Evolutionary conservation across 2,797 vertebrate species (phyloP).

Genomic region (Arnoldichthys spilopterus): DNA sequence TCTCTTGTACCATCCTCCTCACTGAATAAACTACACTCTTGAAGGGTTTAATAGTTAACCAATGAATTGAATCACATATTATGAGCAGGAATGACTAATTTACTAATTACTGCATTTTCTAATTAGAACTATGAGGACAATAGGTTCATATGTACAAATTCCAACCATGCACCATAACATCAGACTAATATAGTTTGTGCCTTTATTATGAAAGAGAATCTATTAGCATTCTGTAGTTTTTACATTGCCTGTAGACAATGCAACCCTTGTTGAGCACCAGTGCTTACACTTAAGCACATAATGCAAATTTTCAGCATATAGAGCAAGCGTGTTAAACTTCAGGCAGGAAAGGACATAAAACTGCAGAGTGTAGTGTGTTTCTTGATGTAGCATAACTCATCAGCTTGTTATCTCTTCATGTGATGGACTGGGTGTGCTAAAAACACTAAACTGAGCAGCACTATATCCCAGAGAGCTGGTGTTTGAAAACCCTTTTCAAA

Average conservation of each 20-base stretch:
- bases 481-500: neutral
- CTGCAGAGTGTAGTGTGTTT: neutral
- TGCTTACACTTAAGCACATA: neutral
- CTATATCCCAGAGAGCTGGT: neutral
- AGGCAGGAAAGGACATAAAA: neutral
- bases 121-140: too few relatives aligned
- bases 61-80: too few relatives aligned
- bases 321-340: neutral
- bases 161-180: too few relatives aligned
- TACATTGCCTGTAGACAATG: too few relatives aligned
- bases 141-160: too few relatives aligned
- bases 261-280: neutral
- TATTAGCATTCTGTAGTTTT: neutral
- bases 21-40: neutral
- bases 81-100: neutral
- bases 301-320: neutral
- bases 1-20: too few relatives aligned
- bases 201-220: too few relatives aligned
- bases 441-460: neutral
- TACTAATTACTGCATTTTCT: neutral
- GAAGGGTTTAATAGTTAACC: neutral
- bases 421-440: neutral
- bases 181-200: too few relatives aligned
- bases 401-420: neutral
- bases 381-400: neutral